Evolutionary conservation across 2,113 vertebrate genomes (phyloP).

Genomic region (Fulica atra): DNA sequence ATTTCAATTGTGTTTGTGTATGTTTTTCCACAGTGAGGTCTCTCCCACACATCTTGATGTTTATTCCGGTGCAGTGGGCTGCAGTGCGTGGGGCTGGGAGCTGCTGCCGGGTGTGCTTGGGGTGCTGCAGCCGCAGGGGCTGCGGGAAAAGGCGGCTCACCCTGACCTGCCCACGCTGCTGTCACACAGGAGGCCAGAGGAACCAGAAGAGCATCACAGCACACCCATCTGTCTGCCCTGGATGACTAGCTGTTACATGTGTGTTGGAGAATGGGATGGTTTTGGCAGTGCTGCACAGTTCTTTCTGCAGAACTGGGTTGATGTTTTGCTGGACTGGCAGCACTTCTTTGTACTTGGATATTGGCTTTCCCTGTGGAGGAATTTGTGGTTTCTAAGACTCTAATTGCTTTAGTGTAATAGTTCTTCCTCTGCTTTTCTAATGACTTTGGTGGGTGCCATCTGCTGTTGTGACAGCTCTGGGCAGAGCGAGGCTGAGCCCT

Average conservation of each 20-base stretch:
- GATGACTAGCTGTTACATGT: fast-evolving
- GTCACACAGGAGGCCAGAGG: not conserved
- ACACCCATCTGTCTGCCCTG: not conserved
- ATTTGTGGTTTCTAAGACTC: conserved; percentile 35
- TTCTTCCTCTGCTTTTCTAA: conserved; percentile 24
- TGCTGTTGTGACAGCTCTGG: not conserved
- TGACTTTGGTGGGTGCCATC: conserved; percentile 35
- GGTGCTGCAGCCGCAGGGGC: not conserved
- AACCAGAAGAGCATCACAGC: not conserved
- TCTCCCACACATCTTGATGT: not conserved
- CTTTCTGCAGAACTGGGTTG: not conserved
- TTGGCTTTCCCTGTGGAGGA: conserved; percentile 2
- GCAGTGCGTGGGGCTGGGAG: not conserved
- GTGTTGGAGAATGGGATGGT: not conserved
- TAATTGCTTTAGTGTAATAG: conserved; percentile 44
- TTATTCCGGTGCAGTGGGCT: not conserved
- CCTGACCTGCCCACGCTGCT: not conserved
- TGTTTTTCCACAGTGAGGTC: not conserved
- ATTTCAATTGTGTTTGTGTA: not conserved
- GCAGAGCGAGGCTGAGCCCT: not conserved
- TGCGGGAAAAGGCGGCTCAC: not conserved
- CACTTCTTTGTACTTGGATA: not conserved
- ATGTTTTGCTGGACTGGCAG: not conserved
- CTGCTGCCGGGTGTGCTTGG: not conserved
- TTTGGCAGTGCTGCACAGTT: not conserved